phyloP scores from a whole-genome alignment of 2,113 vertebrate genomes.

The Cebidichthys violaceus region DNA sequence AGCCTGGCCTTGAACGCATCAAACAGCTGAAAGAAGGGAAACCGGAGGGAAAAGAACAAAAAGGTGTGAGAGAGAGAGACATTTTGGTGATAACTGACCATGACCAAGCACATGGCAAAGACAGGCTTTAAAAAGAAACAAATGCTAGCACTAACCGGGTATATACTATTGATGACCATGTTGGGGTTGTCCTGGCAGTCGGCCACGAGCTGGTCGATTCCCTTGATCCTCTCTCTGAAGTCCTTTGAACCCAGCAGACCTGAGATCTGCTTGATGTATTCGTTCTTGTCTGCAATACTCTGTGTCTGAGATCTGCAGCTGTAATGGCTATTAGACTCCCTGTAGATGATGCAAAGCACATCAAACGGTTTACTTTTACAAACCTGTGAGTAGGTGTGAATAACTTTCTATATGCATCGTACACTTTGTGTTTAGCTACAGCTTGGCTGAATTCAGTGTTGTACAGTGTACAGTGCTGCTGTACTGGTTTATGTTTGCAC shows the following conservation, averaged over 20 bases:
- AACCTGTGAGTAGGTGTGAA: neutral
- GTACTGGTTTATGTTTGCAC: neutral
- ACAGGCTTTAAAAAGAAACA: neutral
- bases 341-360: conserved; percentile 60
- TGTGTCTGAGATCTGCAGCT: conserved; percentile 80
- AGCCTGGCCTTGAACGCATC: conserved; percentile 92
- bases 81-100: neutral
- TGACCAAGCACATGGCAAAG: neutral
- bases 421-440: conserved; percentile 5
- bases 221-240: conserved; percentile 90
- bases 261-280: conserved; percentile 86
- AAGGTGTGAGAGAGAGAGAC: neutral
- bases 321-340: conserved; percentile 80
- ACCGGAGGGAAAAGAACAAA: neutral
- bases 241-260: conserved; percentile 87
- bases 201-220: conserved; percentile 87
- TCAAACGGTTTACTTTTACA: neutral
- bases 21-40: conserved; percentile 85
- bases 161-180: conserved; percentile 87
- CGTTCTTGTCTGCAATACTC: conserved; percentile 87
- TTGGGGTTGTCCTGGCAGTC: conserved; percentile 88
- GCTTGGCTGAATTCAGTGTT: neutral
- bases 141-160: conserved; percentile 84
- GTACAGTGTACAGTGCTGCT: neutral
- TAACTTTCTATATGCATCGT: neutral